phyloP scores from a whole-genome alignment of 2,888 invertebrate genomes.

The Drosophila formosana region DNA sequence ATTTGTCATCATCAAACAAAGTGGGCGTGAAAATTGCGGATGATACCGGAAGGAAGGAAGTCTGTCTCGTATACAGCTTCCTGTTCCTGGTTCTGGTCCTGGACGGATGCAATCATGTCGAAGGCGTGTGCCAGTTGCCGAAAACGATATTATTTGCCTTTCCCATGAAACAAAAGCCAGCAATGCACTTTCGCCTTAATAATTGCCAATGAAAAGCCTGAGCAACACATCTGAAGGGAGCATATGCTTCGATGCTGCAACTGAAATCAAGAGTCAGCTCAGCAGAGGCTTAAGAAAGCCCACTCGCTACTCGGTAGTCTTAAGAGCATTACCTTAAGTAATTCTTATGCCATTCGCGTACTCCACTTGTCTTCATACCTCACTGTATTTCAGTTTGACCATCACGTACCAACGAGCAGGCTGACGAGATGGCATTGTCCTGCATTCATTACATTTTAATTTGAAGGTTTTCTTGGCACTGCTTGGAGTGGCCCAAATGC shows the following conservation, averaged over 20 bases:
- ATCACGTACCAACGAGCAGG: conserved; percentile 40
- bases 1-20: conserved; percentile 82
- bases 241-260: conserved; percentile 42
- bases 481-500: background rate
- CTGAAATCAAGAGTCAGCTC: conserved; percentile 10
- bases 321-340: background rate
- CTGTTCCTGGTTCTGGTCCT: conserved; percentile 75
- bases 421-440: conserved; percentile 36
- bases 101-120: conserved; percentile 73
- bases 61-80: conserved; percentile 62
- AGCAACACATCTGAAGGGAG: background rate
- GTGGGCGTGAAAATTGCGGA: conserved; percentile 85
- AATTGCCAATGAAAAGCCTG: conserved; percentile 26
- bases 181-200: conserved; percentile 42
- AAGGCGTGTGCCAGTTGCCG: conserved; percentile 57
- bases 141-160: conserved; percentile 72
- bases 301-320: background rate
- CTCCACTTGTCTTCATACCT: conserved; percentile 50
- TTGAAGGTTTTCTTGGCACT: conserved; percentile 32
- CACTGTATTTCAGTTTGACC: conserved; percentile 69
- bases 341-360: conserved; percentile 61
- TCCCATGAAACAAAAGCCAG: conserved; percentile 66
- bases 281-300: background rate
- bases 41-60: conserved; percentile 53
- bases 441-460: conserved; percentile 74